Evolutionary conservation across 23 tunicate genomes (phyloP), one percentile per base, ranked within the genome.

Genomic region (Styela plicata): DNA sequence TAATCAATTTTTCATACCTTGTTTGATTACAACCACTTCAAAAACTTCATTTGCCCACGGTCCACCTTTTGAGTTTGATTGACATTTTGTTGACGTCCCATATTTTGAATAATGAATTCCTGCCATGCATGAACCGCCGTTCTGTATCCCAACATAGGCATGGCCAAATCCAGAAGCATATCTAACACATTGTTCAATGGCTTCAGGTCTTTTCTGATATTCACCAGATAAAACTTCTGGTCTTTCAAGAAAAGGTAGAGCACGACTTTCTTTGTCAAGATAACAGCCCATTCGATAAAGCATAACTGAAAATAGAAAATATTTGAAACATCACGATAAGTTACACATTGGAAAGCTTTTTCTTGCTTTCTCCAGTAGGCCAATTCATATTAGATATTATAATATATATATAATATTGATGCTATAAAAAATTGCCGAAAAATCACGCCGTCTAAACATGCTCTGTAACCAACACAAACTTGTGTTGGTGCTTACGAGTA

Each of bases 201-300:
- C 57, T 44, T 44, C 10, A 44, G 57, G 57, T 44, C 57, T 44
- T 13, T 44, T 44, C 57, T 44, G 57, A 13, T 44, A 44, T 44
- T 44, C 57, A 44, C 57, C 57, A 13, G 10, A 7, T 13, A 44
- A 44, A 5, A 44, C 57, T 44, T 44, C 57, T 44, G 57, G 57
- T 13, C 57, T 44, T 44, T 44, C 57, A 7, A 44, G 13, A 13
- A 13, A 44, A 3, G 82, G 66, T 3, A 77, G 57, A 18, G 82
- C 82, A 37, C 66, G 29, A 64, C 24, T 44, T 22, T 35, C 68
- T 16, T 63, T 52, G 68, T 77, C 82, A 17, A 3, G 5, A 35
- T 34, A 77, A 77, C 82, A 77, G 31, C 82, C 68, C 3, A 77
- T 32, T 2, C 57, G 57, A 5, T 44, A 13, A 44, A 44, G 57